Conservation (phyloP, 2,888 invertebrate species). For the Microplitis deprimator region DNA sequence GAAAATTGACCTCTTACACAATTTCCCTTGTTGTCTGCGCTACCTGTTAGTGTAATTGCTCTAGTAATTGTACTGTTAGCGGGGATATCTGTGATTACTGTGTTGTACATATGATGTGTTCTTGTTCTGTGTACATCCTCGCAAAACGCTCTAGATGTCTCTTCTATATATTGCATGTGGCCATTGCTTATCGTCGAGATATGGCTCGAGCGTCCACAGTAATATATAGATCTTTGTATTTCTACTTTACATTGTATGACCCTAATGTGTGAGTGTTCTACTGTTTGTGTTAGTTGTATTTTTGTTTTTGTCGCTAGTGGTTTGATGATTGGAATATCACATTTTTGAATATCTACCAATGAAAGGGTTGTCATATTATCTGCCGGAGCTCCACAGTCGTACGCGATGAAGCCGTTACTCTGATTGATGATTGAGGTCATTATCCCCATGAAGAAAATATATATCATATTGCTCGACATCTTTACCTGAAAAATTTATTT, state of each 20-base stretch:
- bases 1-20: slow-evolving; percentile 24
- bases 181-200: too few relatives aligned
- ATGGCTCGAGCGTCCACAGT: too few relatives aligned
- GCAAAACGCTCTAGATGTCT: too few relatives aligned
- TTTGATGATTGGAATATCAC: slow-evolving; percentile 6
- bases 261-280: not conserved
- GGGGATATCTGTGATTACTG: not conserved
- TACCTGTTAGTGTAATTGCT: not conserved
- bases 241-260: slow-evolving; percentile 32
- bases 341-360: slow-evolving; percentile 14
- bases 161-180: too few relatives aligned
- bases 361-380: slow-evolving; percentile 32
- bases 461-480: too few relatives aligned
- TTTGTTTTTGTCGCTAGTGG: not conserved
- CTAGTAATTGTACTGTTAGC: not conserved
- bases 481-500: too few relatives aligned
- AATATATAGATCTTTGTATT: slow-evolving; percentile 28
- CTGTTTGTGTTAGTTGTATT: slow-evolving; percentile 26
- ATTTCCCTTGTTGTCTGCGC: not conserved
- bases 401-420: slow-evolving; percentile 18
- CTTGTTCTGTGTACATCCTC: slow-evolving; percentile 22
- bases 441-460: too few relatives aligned
- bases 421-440: not conserved
- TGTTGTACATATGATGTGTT: not conserved
- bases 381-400: slow-evolving; percentile 33